Base-by-base conservation (phyloP, 1,140 invertebrate genomes). In the Calliopsis andreniformis region DNA sequence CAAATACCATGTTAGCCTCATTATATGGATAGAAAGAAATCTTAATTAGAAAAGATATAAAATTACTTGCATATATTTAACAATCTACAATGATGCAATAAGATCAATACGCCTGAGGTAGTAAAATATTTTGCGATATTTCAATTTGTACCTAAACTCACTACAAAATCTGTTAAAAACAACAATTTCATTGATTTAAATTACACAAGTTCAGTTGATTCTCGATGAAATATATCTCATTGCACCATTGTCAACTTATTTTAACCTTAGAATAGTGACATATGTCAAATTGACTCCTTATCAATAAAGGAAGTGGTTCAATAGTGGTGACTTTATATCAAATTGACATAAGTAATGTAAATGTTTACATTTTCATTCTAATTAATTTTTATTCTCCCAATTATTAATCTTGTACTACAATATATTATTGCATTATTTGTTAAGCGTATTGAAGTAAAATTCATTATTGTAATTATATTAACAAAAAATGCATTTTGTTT, bases 71-170 rank as follows among this genome's bases (percentile, higher is more conserved):
- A 10, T 45, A 59, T 16, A 71, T 62, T 62, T 71, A 62, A 49
- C 18, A 49, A 18, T 69, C 18, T 32, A 58, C 20, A 69, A 20
- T 32, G 62, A 25, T 43, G 53, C 25, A 59, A 70, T 16, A 49
- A 35, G 20, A 49, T 3, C 35, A 47, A 25, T 6, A n/a, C 14
- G 23, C 47, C 25, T 51, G 68, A 71, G 58, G 68, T 71, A 71
- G 58, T 12, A 42, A 5, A 39, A 5, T 1, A 14, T 69, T 51
- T 23, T 28, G 6, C 25, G 2, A 51, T 39, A 71, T 47, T 20
- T 71, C 32, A 6, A 28, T 55, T 67, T 1, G 49, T 18, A 28
- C 23, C 8, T 20, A 8, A n/a, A 63, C 47, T n/a, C 20, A 55
- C 28, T 12, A 16, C 28, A 55, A 18, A 30, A 55, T 30, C 12